phyloP scores from a whole-genome alignment of 2,797 vertebrate genomes.

The Austrolebias charrua region DNA sequence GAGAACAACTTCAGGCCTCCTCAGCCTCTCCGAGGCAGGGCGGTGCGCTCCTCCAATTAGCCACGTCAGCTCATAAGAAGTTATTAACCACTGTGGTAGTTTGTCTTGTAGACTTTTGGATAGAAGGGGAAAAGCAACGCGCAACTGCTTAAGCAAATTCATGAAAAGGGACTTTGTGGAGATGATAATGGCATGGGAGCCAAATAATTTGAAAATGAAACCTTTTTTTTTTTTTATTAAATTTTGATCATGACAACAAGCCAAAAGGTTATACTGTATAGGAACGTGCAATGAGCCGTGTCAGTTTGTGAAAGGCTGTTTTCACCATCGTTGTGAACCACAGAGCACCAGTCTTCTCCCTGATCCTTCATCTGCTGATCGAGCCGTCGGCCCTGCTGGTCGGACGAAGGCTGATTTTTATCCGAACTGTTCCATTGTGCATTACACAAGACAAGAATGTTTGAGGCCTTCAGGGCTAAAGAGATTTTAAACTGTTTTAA shows the following conservation, averaged over 20 bases:
- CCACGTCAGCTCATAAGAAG: constrained; percentile 1
- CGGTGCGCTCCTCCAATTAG: constrained; percentile 87
- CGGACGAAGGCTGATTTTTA: constrained; percentile 57
- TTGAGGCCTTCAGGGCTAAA: constrained; percentile 29
- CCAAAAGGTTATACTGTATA: neutral
- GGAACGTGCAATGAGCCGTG: neutral
- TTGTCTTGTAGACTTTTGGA: constrained; percentile 16
- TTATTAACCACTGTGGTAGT: constrained; percentile 29
- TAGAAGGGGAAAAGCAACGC: neutral
- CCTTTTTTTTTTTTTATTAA: too few species aligned
- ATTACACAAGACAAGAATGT: constrained; percentile 13
- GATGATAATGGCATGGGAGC: neutral
- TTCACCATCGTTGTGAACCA: constrained; percentile 10
- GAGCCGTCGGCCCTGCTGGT: constrained; percentile 32
- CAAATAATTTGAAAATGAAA: neutral
- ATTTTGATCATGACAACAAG: neutral
- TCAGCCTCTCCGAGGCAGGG: constrained; percentile 90
- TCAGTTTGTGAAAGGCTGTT: constrained; percentile 19
- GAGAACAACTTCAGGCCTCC: constrained; percentile 95
- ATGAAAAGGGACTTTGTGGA: constrained; percentile 28
- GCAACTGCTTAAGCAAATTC: constrained; percentile 4
- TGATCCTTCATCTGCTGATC: constrained; percentile 52
- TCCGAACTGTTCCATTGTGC: constrained; percentile 28
- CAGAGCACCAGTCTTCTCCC: constrained; percentile 15
- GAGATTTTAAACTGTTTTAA: neutral